Percentiles rank a stretch among this genome's conserved stretches.
phyloP scores from a whole-genome alignment of 2,113 vertebrate species.

The Ginglymostoma cirratum region DNA sequence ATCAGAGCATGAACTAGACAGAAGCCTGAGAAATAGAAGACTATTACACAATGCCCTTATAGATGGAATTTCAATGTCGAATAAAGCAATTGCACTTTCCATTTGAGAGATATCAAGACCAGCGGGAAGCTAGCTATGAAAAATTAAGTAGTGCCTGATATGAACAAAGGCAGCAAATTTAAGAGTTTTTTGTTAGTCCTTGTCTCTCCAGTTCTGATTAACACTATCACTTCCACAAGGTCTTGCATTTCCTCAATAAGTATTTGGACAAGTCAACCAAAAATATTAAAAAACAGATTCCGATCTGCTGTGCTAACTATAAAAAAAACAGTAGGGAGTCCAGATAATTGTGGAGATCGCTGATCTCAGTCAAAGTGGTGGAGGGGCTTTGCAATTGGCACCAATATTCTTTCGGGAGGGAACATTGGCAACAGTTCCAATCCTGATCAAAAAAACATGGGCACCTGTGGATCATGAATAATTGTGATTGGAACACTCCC shows the following conservation, averaged over 20 bases:
- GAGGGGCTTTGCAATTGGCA: conserved; percentile 1
- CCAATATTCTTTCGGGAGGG: neutral
- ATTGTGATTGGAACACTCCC: neutral
- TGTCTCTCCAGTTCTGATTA: neutral
- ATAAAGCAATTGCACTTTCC: neutral
- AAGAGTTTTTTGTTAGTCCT: neutral
- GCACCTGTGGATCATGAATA: neutral
- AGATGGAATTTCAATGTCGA: neutral
- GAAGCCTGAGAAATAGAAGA: neutral
- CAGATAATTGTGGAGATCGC: neutral
- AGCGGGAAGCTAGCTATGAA: neutral
- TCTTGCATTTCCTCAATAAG: neutral
- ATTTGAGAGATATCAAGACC: conserved; percentile 3
- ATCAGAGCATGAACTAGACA: neutral
- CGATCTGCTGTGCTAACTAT: neutral
- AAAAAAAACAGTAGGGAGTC: neutral
- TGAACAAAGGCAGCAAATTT: neutral
- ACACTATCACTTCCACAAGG: neutral
- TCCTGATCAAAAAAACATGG: neutral
- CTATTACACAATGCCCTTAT: neutral
- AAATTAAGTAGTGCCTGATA: neutral
- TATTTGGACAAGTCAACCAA: neutral
- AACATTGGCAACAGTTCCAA: neutral
- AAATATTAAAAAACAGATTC: conserved; percentile 6
- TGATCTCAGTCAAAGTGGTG: neutral